Base-by-base conservation (phyloP, 1,140 invertebrate species). In the Drosophila nasuta region DNA sequence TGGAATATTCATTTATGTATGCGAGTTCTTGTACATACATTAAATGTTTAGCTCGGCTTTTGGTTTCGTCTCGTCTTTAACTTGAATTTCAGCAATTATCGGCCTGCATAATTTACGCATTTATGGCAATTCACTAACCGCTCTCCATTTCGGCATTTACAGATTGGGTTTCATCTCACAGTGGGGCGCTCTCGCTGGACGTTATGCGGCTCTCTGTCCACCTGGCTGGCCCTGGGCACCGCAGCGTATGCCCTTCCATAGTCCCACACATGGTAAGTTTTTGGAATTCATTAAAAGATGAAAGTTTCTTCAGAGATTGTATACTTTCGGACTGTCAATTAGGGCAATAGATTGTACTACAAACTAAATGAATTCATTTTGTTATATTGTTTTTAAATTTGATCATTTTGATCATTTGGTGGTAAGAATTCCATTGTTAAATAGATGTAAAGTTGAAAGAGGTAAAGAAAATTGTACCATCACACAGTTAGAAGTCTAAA, bases 131-230 rank as follows among this genome's bases (percentile, higher is more conserved):
- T 65, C 77, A 79, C 57, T 81, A 80, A 90, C 54, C 74, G 17
- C 11, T 73, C 52, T 52, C 74, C 41, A 33, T 35, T 63, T 72
- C 49, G 43, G 5, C 51, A 95, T 35, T 67, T 95, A 25, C 94
- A 97, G 96, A 93, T 94, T 97, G 92, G 96, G 96, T 62, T 94
- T 97, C 72, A 97, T 97, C 93, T 96, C 96, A 17, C 96, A 95
- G 92, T 96, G 94, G 94, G 96, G 94, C 86, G 96, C 95, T 58
- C 92, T 94, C 70, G 96, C 94, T 49, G 96, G 94, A 52, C 93
- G 95, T 73, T 95, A 95, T 86, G 95, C 95, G 3, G 95, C 95
- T 1, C 87, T 95, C n/a, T 95, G 92, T 77, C 92, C 94, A 25
- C 94, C 94, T 5, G 92, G 92, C 52, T 93, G 94, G 62, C 94